Base-by-base conservation (phyloP, 92 coral and sea anemone genomes). In the Parazoanthus darwini region DNA sequence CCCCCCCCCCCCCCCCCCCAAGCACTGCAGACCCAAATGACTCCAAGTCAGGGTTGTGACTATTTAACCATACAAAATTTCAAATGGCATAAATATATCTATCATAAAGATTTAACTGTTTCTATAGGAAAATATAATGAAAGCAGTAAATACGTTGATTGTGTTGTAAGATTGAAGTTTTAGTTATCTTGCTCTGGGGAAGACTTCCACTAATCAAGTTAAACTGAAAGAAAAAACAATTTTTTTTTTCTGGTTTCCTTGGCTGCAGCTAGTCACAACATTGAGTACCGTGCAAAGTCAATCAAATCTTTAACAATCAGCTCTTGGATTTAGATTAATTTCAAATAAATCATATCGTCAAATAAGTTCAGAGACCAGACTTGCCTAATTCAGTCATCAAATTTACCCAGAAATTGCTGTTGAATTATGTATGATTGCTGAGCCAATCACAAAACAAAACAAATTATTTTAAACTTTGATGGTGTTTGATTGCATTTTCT, bases 1-100 rank as follows among this genome's bases (percentile, higher is more conserved):
- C 66, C 78, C 73, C 33, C 76, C 20, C 35, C 78, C n/a, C n/a
- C n/a, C n/a, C n/a, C n/a, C n/a, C n/a, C n/a, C n/a, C n/a, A n/a
- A n/a, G n/a, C n/a, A n/a, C 81, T 86, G 39, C 72, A 48, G 37
- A 73, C 4, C 81, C 89, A 56, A 86, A n/a, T n/a, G n/a, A n/a
- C n/a, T n/a, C n/a, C n/a, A n/a, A n/a, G n/a, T n/a, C n/a, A 56
- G 66, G 66, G 66, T 56, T 56, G 66, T 56, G 66, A 56, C 66
- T 56, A 56, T 7, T 56, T 56, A 56, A 56, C 66, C 66, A 56
- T 56, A 56, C n/a, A 56, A 56, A 56, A 56, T 56, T 56, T 56
- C 66, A 56, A 56, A 56, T 56, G 66, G 66, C 16, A 56, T 56
- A 56, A 56, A 56, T 56, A 56, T 56, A 56, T 56, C 66, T 7